A percentile compares a stretch with the other conserved stretches of the same genome.
phyloP scores from a whole-genome alignment of 2,113 vertebrate species.

The Cnemophilus loriae region DNA sequence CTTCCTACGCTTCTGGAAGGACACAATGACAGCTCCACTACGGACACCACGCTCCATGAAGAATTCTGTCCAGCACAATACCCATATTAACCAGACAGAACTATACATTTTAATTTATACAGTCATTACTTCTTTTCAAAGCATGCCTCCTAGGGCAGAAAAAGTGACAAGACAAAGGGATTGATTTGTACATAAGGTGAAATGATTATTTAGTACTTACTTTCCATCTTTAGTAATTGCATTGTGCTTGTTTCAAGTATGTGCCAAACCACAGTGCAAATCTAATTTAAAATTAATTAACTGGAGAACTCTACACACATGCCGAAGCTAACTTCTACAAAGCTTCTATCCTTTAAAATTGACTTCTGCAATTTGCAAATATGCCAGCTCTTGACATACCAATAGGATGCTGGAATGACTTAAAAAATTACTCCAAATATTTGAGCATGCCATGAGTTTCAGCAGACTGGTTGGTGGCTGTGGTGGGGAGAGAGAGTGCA shows the following conservation, averaged over 20 bases:
- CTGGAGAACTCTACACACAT: not conserved
- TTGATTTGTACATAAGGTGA: not conserved
- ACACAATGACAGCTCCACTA: not conserved
- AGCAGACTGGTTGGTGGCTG: not conserved
- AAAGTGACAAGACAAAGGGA: not conserved
- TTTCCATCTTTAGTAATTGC: not conserved
- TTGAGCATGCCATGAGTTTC: not conserved
- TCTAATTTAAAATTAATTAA: conserved; percentile 16
- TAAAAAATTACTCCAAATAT: not conserved
- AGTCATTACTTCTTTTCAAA: not conserved
- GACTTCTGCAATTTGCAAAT: not conserved
- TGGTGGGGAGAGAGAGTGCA: not conserved
- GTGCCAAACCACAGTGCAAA: not conserved
- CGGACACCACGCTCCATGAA: not conserved
- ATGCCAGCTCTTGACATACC: not conserved
- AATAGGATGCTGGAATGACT: not conserved
- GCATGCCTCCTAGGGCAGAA: not conserved
- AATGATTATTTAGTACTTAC: not conserved
- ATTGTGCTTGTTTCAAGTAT: not conserved
- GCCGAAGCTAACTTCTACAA: not conserved
- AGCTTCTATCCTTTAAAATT: not conserved
- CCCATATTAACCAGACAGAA: not conserved
- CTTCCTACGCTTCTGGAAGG: not conserved
- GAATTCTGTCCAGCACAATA: not conserved
- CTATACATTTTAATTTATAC: not conserved